Conservation (phyloP, 2,797 vertebrate species). For the Otus scops region DNA sequence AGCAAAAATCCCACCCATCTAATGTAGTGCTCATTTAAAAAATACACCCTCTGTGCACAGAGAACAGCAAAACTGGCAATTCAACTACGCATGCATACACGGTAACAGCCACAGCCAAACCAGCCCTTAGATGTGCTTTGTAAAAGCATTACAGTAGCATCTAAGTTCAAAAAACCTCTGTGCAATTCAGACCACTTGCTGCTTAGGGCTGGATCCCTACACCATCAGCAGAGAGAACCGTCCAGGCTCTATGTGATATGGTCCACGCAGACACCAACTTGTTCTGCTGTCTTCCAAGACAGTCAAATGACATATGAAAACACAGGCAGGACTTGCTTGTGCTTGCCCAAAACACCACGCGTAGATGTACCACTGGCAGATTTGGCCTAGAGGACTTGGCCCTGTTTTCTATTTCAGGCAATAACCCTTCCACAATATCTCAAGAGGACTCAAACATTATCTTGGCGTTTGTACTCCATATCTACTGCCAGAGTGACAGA, state of each 20-base stretch:
- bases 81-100: neutral
- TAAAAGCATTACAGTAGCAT: neutral
- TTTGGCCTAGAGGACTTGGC: neutral
- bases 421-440: accelerated
- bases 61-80: neutral
- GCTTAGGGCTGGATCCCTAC: neutral
- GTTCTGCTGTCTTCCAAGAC: neutral
- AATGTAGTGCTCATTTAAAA: neutral
- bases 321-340: neutral
- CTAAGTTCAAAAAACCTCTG: neutral
- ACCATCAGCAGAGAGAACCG: neutral
- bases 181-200: neutral
- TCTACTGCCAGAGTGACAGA: neutral
- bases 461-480: neutral
- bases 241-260: neutral
- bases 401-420: neutral
- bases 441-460: neutral
- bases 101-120: neutral
- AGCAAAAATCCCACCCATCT: neutral
- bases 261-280: neutral
- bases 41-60: neutral
- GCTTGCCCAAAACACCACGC: neutral
- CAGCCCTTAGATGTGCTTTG: neutral
- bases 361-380: neutral
- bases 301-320: neutral